Percentiles rank a stretch among this genome's conserved stretches.
These are phyloP conservation scores for Phymorhynchus buccinoides DNA, from an alignment of 1,140 invertebrate species.

Conservation along the genomic window DNA sequence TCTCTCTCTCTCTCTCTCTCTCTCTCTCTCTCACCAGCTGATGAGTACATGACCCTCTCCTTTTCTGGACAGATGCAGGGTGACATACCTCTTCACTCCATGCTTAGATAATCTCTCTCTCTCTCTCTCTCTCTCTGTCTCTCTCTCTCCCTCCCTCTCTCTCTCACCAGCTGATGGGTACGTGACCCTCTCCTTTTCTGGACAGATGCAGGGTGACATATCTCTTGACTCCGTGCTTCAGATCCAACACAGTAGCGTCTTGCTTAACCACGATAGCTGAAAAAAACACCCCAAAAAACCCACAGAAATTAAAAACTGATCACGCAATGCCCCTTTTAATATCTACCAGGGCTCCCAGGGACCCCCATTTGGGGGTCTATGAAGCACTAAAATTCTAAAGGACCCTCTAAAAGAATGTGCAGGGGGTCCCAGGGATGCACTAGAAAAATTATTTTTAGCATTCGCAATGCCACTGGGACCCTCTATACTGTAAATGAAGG, in stretches of 20 bases:
- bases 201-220: conserved; percentile 75
- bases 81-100: neutral
- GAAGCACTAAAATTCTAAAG: too few relatives aligned
- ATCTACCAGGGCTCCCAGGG: neutral
- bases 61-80: neutral
- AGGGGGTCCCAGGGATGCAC: too few relatives aligned
- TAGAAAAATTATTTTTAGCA: too few relatives aligned
- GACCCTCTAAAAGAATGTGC: too few relatives aligned
- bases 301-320: too few relatives aligned
- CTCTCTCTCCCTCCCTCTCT: neutral
- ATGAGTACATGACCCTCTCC: too few relatives aligned
- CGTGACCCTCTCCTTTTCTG: conserved; percentile 73
- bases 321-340: neutral
- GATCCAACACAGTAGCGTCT: conserved; percentile 78
- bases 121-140: too few relatives aligned
- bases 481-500: too few relatives aligned
- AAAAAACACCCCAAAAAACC: too few relatives aligned
- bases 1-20: neutral
- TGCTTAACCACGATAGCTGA: conserved; percentile 80
- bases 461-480: too few relatives aligned
- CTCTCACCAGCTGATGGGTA: conserved; percentile 79
- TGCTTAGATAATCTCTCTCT: neutral
- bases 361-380: too few relatives aligned
- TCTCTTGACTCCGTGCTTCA: conserved; percentile 81
- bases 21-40: neutral